These are phyloP conservation scores for Saccopteryx bilineata DNA, from an alignment of 2,113 vertebrate genomes.

Conservation along the genomic window DNA sequence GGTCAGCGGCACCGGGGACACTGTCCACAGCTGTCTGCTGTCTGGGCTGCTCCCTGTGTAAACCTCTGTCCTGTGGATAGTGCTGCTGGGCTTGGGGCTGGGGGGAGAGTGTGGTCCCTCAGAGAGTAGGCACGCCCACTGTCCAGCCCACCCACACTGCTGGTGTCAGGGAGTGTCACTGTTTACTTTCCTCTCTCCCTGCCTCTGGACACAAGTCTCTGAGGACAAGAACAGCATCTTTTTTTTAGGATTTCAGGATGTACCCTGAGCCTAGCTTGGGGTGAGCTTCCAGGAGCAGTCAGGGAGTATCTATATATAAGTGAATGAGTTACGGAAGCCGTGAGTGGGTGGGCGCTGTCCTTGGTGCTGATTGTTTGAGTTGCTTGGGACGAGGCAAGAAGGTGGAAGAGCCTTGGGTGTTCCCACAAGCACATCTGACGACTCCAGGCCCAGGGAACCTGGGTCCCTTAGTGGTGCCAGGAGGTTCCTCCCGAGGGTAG, in stretches of 20 bases:
- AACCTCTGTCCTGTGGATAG: too few species aligned
- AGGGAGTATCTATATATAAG: neutral
- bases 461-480: neutral
- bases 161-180: neutral
- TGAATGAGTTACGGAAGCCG: neutral
- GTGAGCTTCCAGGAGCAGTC: neutral
- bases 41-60: too few species aligned
- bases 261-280: constrained; percentile 21
- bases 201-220: neutral
- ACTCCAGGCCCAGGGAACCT: neutral
- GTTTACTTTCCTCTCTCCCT: constrained; percentile 36
- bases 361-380: neutral
- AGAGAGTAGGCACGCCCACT: too few species aligned
- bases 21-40: neutral
- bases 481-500: neutral
- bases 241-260: constrained; percentile 31
- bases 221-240: neutral
- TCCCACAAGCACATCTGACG: neutral
- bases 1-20: accelerated
- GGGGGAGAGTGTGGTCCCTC: neutral
- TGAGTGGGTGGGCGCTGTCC: neutral
- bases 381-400: neutral
- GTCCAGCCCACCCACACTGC: neutral
- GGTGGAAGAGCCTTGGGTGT: neutral
- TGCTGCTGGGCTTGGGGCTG: too few species aligned